These are phyloP conservation scores for Odontamblyopus rebecca DNA, from an alignment of 2,797 vertebrate genomes.

Conservation along the genomic window DNA sequence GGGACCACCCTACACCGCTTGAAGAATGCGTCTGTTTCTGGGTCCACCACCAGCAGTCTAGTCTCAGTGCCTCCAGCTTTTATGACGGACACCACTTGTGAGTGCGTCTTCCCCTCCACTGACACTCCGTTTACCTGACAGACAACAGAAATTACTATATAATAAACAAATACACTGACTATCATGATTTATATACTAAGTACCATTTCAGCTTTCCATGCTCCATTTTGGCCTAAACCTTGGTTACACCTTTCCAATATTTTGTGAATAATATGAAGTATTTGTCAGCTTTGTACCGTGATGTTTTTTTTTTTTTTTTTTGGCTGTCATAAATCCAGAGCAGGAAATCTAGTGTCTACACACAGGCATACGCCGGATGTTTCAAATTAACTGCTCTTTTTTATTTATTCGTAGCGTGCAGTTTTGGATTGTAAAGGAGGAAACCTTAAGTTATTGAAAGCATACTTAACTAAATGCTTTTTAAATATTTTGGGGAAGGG, in stretches of 20 bases:
- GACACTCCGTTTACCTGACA: conserved; percentile 85
- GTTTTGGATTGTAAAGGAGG: neutral
- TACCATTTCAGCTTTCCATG: neutral
- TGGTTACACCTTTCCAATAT: neutral
- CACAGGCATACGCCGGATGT: neutral
- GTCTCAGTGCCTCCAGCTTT: conserved; percentile 80
- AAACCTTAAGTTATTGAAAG: neutral
- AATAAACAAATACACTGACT: neutral
- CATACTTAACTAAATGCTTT: too few species aligned
- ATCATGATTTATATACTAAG: neutral
- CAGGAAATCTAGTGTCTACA: conserved; percentile 2
- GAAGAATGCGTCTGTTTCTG: conserved; percentile 88
- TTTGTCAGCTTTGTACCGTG: neutral
- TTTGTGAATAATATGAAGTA: neutral
- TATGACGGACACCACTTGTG: conserved; percentile 87
- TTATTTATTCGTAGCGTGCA: neutral
- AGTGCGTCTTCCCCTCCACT: conserved; percentile 88
- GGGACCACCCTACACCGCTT: conserved; percentile 87
- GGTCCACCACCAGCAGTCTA: conserved; percentile 88
- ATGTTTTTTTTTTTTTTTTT: neutral
- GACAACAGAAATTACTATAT: neutral
- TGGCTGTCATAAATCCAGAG: neutral
- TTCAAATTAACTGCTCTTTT: neutral
- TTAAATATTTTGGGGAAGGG: too few species aligned
- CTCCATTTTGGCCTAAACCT: neutral